Conservation (phyloP, 2,888 invertebrate genomes). For the Deilephila elpenor region DNA sequence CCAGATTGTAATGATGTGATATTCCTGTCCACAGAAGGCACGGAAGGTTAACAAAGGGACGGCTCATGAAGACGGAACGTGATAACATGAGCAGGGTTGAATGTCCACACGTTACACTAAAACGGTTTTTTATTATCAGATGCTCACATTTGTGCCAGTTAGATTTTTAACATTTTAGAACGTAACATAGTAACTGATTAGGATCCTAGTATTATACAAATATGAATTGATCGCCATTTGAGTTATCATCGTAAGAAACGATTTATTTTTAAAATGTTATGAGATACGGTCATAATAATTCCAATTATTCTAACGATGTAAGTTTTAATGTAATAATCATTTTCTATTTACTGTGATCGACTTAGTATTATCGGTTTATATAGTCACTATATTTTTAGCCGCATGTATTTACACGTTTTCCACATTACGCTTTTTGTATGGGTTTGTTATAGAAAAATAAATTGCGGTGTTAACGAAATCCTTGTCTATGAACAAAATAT, state of each 20-base stretch:
- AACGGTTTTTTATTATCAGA: slow-evolving; percentile 64
- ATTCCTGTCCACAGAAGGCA: slow-evolving; percentile 62
- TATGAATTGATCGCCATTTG: slow-evolving; percentile 58
- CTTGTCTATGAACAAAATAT: background rate
- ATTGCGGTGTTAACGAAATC: background rate
- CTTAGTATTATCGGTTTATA: slow-evolving; percentile 68
- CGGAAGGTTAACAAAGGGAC: slow-evolving; percentile 66
- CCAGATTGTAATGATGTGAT: background rate
- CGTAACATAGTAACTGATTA: slow-evolving; percentile 68
- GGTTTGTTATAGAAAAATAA: background rate
- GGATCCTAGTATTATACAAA: slow-evolving; percentile 57
- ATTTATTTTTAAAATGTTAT: slow-evolving; percentile 39
- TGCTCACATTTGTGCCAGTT: slow-evolving; percentile 83
- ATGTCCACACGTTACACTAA: slow-evolving; percentile 53
- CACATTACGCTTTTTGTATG: slow-evolving; percentile 23
- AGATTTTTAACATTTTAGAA: slow-evolving; percentile 69
- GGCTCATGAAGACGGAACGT: slow-evolving; percentile 51
- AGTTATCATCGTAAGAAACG: slow-evolving; percentile 45
- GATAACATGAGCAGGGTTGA: slow-evolving; percentile 78
- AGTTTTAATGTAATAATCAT: slow-evolving; percentile 41
- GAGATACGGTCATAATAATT: slow-evolving; percentile 61
- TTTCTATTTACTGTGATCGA: slow-evolving; percentile 69
- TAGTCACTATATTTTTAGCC: slow-evolving; percentile 59
- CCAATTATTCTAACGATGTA: slow-evolving; percentile 52
- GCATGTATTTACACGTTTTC: slow-evolving; percentile 46